Evolutionary conservation across 2,113 vertebrate species (phyloP).

Genomic region (Cyanoramphus novaezelandiae): DNA sequence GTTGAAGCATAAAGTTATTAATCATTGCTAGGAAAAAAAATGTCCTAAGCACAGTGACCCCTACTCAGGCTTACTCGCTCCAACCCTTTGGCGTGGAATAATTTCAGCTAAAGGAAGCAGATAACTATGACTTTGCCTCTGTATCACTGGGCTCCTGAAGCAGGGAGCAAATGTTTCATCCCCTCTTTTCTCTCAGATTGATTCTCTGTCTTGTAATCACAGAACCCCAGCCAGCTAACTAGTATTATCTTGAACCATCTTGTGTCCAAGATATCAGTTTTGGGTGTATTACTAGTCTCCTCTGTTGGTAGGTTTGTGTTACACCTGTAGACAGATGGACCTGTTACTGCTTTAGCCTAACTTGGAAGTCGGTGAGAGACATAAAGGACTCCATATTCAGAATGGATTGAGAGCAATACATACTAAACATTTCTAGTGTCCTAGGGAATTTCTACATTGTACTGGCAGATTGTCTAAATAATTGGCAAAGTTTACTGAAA

Average conservation of each 20-base stretch:
- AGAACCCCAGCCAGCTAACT: neutral
- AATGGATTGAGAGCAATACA: neutral
- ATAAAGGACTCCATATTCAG: neutral
- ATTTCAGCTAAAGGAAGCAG: neutral
- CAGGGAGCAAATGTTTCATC: neutral
- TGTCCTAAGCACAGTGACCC: neutral
- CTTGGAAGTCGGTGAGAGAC: neutral
- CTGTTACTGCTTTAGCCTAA: neutral
- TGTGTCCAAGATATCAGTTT: neutral
- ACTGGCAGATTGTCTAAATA: neutral
- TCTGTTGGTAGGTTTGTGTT: neutral
- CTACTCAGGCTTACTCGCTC: neutral
- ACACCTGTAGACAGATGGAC: neutral
- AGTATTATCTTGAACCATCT: neutral
- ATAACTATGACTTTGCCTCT: neutral
- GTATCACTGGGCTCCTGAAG: neutral
- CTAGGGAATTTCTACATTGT: neutral
- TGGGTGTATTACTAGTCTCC: neutral
- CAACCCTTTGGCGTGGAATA: neutral
- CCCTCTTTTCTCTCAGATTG: neutral
- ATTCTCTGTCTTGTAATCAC: neutral
- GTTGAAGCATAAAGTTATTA: neutral
- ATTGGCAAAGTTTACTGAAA: neutral
- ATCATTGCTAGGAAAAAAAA: neutral
- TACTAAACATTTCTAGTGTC: rapidly evolving